Conservation (phyloP, 2,888 invertebrate genomes). For the Furcula furcula region DNA sequence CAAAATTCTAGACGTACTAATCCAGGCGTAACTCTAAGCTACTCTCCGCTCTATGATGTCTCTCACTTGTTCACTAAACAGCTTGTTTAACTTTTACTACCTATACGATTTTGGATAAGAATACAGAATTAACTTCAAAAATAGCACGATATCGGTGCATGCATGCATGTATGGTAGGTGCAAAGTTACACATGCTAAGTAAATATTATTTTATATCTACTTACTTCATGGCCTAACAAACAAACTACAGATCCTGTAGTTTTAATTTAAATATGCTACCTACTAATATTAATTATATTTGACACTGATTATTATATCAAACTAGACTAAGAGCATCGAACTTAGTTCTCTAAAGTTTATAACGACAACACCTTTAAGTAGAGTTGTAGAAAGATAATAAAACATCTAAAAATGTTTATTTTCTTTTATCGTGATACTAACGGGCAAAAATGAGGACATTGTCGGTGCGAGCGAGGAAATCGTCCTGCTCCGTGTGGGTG, state of each 20-base stretch:
- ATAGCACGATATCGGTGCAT: background rate
- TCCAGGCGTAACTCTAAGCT: conserved; percentile 5
- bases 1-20: conserved; percentile 32
- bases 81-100: no score
- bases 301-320: conserved; percentile 18
- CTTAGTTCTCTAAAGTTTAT: conserved; percentile 39
- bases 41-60: background rate
- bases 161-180: background rate
- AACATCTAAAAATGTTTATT: conserved; percentile 15
- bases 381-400: no score
- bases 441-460: conserved; percentile 86
- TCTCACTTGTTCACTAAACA: no score
- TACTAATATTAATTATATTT: no score
- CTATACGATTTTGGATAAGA: no score
- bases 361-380: no score
- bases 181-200: background rate
- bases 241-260: no score
- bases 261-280: no score
- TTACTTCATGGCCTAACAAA: no score
- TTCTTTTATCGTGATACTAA: conserved; percentile 69
- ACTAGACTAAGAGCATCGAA: conserved; percentile 54
- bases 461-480: conserved; percentile 85
- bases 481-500: conserved; percentile 83
- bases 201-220: no score
- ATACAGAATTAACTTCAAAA: no score